Conservation (phyloP, 2,113 vertebrate genomes). For the Terrapene triunguis region DNA sequence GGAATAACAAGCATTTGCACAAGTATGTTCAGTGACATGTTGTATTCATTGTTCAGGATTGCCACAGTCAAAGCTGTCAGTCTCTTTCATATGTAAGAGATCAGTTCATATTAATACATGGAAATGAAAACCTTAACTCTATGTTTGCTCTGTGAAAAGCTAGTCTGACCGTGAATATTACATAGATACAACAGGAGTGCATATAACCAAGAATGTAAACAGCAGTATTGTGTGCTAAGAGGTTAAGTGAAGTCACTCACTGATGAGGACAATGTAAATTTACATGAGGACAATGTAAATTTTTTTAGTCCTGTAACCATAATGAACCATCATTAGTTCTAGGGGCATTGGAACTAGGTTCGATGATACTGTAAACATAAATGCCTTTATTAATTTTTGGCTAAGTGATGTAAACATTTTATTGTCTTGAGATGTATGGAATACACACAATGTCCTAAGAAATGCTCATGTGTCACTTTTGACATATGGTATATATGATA, state of each 20-base stretch:
- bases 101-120: neutral
- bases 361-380: neutral
- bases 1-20: neutral
- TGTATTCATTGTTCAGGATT: neutral
- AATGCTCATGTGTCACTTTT: neutral
- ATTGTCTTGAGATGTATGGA: neutral
- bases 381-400: neutral
- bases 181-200: neutral
- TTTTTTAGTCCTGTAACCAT: neutral
- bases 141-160: neutral
- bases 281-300: neutral
- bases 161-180: neutral
- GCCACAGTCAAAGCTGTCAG: neutral
- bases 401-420: neutral
- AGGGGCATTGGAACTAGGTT: constrained; percentile 16
- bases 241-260: constrained; percentile 30
- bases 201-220: constrained; percentile 15
- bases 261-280: neutral
- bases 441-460: neutral
- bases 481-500: neutral
- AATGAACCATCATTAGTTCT: constrained; percentile 46
- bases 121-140: neutral
- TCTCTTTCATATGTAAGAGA: neutral
- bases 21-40: neutral
- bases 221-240: constrained; percentile 39